Base-by-base conservation (phyloP, 1,140 invertebrate species). In the Leptonema lineaticorne region DNA sequence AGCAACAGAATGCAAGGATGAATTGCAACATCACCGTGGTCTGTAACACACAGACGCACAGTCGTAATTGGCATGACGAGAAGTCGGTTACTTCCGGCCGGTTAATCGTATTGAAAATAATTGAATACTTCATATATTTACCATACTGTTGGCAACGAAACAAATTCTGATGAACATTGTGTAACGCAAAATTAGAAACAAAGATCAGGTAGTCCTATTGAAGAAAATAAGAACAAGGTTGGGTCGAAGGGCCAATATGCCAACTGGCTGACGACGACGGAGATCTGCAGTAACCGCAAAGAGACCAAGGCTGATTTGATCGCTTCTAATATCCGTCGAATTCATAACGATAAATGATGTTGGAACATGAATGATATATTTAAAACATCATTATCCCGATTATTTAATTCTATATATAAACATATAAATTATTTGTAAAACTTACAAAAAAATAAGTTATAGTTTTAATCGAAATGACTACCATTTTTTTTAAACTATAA, bases 141-240 rank as follows among this genome's bases (percentile, higher is more conserved):
- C n/a, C 24, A 27, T 27, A 20, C 48, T 14, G 46, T 48, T 48
- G 46, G 46, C 46, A 53, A 53, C 48, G 3, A 18, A 20, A 2
- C 20, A 20, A 16, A 48, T n/a, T 8, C 8, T 27, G 26, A n/a
- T n/a, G 5, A 29, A 45, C 3, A 22, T 62, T 62, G 14, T 24
- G 33, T 37, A 62, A 62, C 33, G 2, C 14, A 4, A 16, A 22
- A 18, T 4, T 59, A n/a, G 28, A 59, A 59, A 30, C 57, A 59
- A 59, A 33, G 57, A 59, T 53, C 48, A 20, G 27, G 9, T 3
- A 59, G 57, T 27, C 8, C 18, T 8, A 33, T 20, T 2, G 28
- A 2, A 62, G 16, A 60, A 6, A 59, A 59, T 37, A 59, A 37
- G 59, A 37, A 62, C 59, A 62, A 62, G 59, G 59, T 45, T 45